These are phyloP conservation scores for Crambe crambe DNA, from an alignment of 37 sponge, comb jelly and placozoan species.

Conservation along the genomic window DNA sequence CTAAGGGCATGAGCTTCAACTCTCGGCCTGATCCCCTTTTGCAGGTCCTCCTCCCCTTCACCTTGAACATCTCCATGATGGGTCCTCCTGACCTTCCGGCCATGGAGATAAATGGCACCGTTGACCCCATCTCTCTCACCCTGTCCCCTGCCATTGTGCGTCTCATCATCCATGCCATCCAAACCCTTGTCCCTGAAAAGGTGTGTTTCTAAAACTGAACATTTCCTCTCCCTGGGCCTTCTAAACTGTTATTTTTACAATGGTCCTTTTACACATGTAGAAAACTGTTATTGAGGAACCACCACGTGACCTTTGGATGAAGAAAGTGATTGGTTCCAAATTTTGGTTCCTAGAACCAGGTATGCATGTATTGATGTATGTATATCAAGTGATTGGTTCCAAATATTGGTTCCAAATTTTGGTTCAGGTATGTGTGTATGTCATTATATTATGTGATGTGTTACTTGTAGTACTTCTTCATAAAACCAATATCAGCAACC, in stretches of 20 bases:
- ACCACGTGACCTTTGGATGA: constrained; percentile 69
- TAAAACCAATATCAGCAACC: not conserved
- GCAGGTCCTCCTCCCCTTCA: constrained; percentile 68
- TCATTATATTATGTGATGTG: not conserved
- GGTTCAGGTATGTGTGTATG: too few species aligned
- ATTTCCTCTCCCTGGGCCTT: not conserved
- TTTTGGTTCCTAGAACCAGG: constrained; percentile 67
- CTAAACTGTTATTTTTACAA: not conserved
- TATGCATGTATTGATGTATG: not conserved
- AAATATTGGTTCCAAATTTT: not conserved
- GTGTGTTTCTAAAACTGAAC: constrained; percentile 17
- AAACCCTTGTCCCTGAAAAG: constrained; percentile 50
- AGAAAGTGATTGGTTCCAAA: constrained; percentile 17
- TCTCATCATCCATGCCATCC: constrained; percentile 63
- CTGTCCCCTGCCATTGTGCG: constrained; percentile 70
- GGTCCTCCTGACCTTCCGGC: constrained; percentile 51
- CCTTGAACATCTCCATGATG: constrained; percentile 15
- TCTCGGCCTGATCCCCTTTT: not conserved
- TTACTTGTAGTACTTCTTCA: constrained; percentile 23
- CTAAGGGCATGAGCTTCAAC: too few species aligned
- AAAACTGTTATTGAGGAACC: constrained; percentile 9
- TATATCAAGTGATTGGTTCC: not conserved
- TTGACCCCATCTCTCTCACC: constrained; percentile 47
- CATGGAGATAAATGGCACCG: constrained; percentile 32
- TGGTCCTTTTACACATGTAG: constrained; percentile 2